Base-by-base conservation (phyloP, 2,888 invertebrate species). In the Crocallis elinguaria region DNA sequence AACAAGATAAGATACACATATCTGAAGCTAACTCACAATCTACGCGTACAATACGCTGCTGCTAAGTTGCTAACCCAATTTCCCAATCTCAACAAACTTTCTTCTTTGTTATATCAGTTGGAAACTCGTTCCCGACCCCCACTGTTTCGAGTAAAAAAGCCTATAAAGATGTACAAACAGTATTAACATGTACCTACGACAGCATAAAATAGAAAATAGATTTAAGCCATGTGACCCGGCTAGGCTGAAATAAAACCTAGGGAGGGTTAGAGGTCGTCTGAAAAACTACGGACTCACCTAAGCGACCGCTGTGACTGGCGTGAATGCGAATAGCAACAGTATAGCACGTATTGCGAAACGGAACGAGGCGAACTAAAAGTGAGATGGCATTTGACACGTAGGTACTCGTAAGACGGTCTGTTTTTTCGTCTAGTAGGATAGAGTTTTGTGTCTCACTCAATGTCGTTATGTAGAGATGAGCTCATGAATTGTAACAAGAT, bases 101-200 rank as follows among this genome's bases (percentile, higher is more conserved):
- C 42, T 46, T 50, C 43, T 43, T 33, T 56, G 36, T 45, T 41
- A 53, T 45, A 55, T 21, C 43, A 45, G 52, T 53, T 53, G 35
- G 53, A 29, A 58, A 58, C 50, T 56, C 48, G 37, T 50, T 30
- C 41, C 42, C 57, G 25, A 21, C 32, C 25, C 51, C 27, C 46
- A 35, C 17, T 11, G 33, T 39, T 41, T 45, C 33, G 13, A 29
- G 44, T 49, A 49, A 57, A 57, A 52, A 57, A 32, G 51, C 27
- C 32, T 25, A 44, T 50, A 60, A 37, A 43, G 41, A 33, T 33
- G n/a, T 42, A 37, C 37, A 11, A 23, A 6, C 16, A 19, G 14
- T 23, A 36, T 29, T 16, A 19, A 32, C 14, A 38, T 14, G 50
- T 19, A 39, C 12, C 29, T 33, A 33, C 29, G 43, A 21, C 37